These are phyloP conservation scores for Bos indicus DNA, from an alignment of 2,113 vertebrate genomes.

Conservation along the genomic window DNA sequence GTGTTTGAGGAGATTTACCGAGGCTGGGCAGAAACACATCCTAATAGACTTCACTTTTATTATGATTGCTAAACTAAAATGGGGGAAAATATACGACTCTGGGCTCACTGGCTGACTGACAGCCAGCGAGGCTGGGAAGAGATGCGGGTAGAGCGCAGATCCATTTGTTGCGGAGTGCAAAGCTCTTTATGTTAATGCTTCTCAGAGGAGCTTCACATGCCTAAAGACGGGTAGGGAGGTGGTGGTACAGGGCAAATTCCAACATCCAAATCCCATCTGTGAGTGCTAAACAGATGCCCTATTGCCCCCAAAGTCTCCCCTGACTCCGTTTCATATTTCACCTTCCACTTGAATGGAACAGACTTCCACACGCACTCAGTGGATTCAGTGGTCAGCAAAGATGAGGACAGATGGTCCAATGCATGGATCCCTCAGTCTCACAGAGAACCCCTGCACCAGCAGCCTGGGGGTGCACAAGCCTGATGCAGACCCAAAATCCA, in stretches of 20 bases:
- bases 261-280: neutral
- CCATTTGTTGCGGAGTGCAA: accelerated
- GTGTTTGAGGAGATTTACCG: conserved; percentile 70
- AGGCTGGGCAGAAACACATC: conserved; percentile 61
- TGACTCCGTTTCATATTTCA: neutral
- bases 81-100: conserved; percentile 48
- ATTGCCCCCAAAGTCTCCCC: neutral
- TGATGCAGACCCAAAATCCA: neutral
- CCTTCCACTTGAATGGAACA: neutral
- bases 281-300: neutral
- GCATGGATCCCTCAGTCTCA: accelerated
- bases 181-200: neutral
- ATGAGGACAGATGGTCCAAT: neutral
- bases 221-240: neutral
- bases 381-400: neutral
- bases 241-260: neutral
- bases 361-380: neutral
- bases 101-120: conserved; percentile 43
- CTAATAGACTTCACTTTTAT: conserved; percentile 66
- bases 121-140: neutral
- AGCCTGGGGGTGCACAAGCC: neutral
- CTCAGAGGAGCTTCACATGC: neutral
- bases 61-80: conserved; percentile 66
- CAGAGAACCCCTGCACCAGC: neutral
- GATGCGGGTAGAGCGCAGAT: accelerated